Evolutionary conservation across 2,113 vertebrate genomes (phyloP), one percentile per base, ranked within the genome.

Genomic region (Odontesthes bonariensis): DNA sequence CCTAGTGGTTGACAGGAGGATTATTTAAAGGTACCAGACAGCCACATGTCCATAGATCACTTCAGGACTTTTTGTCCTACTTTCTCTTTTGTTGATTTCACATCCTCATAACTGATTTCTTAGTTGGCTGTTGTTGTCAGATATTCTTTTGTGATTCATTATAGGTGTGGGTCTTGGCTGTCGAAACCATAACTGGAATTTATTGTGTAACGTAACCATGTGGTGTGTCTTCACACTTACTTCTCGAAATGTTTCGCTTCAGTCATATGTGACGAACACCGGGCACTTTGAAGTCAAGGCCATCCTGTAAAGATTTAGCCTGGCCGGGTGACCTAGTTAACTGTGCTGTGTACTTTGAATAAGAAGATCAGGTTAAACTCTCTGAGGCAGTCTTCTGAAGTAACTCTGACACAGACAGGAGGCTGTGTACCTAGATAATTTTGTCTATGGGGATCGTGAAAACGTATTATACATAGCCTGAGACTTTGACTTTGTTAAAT

Each of bases 1-100:
- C 83, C 90, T 90, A 88, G 88, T 52, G 92, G 91, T 33, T 54
- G 49, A 33, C 33, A 10, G 42, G 16, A 58, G 87, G 23, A 86
- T 12, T 71, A 20, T 86, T 85, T 85, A 78, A 86, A 87, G 58
- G 73, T 38, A 63, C 42, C 59, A 20, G 38, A n/a, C 51, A 70
- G 47, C 20, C 68, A 58, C 52, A 57, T 69, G 32, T 70, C 44
- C n/a, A 16, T 22, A 31, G 1, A 33, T 5, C 63, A 35, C 23
- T 47, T 27, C 1, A 9, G 33, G 0, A 38, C 1, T 57, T 78
- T 58, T 46, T 49, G 12, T 47, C 40, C 14, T 20, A 11, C 35
- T 57, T 77, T 17, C 0, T 11, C 14, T 5, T 46, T 40, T 38
- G 40, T 4, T 53, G 1, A 33, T 42, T 12, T 42, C 8, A 1